Evolutionary conservation across 2,113 vertebrate species (phyloP).

Genomic region (Chauna torquata): DNA sequence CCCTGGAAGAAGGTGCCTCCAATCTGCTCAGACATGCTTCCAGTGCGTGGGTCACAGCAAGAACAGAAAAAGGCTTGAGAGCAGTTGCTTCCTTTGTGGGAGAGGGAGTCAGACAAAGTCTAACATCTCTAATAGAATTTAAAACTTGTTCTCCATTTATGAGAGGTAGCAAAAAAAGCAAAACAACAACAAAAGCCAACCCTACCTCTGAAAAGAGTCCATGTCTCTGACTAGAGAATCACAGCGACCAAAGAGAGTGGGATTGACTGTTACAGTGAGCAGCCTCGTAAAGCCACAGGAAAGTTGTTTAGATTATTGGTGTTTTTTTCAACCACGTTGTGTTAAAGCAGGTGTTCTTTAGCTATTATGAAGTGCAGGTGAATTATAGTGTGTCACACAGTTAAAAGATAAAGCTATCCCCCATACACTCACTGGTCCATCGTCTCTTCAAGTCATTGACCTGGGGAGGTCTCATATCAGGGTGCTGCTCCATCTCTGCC

Average conservation of each 20-base stretch:
- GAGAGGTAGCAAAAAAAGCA: background rate
- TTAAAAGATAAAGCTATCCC: background rate
- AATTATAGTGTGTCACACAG: background rate
- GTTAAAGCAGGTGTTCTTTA: background rate
- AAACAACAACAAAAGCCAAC: background rate
- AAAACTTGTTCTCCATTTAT: background rate
- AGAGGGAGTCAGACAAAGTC: background rate
- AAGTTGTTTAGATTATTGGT: background rate
- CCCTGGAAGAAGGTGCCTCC: background rate
- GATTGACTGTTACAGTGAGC: background rate
- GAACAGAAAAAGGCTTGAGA: background rate
- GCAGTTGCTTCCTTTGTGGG: background rate
- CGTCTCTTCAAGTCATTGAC: background rate
- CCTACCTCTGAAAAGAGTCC: background rate
- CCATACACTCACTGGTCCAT: background rate
- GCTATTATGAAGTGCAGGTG: background rate
- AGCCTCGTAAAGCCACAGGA: background rate
- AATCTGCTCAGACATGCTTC: background rate
- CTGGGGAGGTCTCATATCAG: background rate
- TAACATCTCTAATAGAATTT: background rate
- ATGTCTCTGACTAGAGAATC: background rate
- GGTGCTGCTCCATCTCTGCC: background rate
- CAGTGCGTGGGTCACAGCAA: background rate
- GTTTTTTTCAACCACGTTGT: background rate
- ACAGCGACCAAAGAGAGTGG: fast-evolving